phyloP scores from a whole-genome alignment of 2,888 invertebrate genomes.

The Phlogophora meticulosa region DNA sequence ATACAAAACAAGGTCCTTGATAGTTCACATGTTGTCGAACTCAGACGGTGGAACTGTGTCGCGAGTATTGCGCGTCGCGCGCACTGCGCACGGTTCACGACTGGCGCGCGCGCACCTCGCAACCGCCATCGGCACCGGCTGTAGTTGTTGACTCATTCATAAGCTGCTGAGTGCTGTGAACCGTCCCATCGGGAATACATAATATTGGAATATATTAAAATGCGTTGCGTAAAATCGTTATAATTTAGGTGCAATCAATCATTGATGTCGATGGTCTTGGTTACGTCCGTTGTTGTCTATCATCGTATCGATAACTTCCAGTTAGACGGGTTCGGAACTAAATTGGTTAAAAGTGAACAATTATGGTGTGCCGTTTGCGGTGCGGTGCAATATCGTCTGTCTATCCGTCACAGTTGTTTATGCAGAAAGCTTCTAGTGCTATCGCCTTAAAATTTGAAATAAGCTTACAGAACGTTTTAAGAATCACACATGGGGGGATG shows the following conservation, averaged over 20 bases:
- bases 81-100: slow-evolving; percentile 82
- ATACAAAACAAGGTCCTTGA: slow-evolving; percentile 61
- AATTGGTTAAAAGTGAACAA: background rate
- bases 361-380: no score
- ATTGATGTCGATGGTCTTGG: slow-evolving; percentile 3
- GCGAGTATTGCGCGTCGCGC: slow-evolving; percentile 80
- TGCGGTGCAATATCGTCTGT: no score
- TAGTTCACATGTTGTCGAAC: slow-evolving; percentile 72
- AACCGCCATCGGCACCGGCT: slow-evolving; percentile 43
- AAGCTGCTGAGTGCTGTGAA: slow-evolving; percentile 50
- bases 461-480: no score
- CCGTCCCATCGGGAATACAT: slow-evolving; percentile 56
- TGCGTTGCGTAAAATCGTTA: slow-evolving; percentile 33
- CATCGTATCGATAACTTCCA: background rate
- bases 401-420: no score
- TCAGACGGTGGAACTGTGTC: no score
- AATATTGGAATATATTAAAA: slow-evolving; percentile 51
- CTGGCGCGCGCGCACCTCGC: slow-evolving; percentile 65
- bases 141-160: slow-evolving; percentile 68
- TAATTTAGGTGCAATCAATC: slow-evolving; percentile 29
- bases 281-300: slow-evolving; percentile 7
- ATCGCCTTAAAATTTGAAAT: no score
- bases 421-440: no score
- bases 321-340: background rate
- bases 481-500: no score